phyloP scores from a whole-genome alignment of 2,113 vertebrate species.

The Pangasianodon hypophthalmus region DNA sequence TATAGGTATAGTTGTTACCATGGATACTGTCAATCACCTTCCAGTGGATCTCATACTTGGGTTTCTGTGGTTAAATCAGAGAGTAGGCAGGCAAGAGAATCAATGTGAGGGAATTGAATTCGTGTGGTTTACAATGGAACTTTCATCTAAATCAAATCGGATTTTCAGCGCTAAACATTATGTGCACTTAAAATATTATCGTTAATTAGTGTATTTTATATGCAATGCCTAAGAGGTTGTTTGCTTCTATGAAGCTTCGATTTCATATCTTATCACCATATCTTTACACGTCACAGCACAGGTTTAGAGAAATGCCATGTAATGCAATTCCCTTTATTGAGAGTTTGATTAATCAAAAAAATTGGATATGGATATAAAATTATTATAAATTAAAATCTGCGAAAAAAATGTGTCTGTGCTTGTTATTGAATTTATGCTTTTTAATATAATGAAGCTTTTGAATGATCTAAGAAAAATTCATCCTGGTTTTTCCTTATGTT shows the following conservation, averaged over 20 bases:
- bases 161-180: conserved; percentile 10
- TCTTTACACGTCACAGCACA: background rate
- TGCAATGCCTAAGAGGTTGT: background rate
- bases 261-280: background rate
- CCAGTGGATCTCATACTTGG: conserved; percentile 98
- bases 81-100: background rate
- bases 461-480: background rate
- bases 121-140: background rate
- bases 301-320: background rate
- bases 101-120: conserved; percentile 13
- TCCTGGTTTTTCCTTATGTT: background rate
- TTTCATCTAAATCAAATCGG: background rate
- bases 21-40: conserved; percentile 98
- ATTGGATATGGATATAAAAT: background rate
- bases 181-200: conserved; percentile 13
- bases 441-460: background rate
- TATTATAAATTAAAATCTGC: background rate
- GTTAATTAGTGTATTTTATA: background rate
- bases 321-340: background rate
- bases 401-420: background rate
- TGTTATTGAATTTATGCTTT: background rate
- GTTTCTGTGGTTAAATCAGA: conserved; percentile 78
- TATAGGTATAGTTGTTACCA: conserved; percentile 97
- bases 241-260: background rate
- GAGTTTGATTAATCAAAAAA: background rate